Conservation (phyloP, 2,888 invertebrate species). For the Phymatocera aterrima region DNA sequence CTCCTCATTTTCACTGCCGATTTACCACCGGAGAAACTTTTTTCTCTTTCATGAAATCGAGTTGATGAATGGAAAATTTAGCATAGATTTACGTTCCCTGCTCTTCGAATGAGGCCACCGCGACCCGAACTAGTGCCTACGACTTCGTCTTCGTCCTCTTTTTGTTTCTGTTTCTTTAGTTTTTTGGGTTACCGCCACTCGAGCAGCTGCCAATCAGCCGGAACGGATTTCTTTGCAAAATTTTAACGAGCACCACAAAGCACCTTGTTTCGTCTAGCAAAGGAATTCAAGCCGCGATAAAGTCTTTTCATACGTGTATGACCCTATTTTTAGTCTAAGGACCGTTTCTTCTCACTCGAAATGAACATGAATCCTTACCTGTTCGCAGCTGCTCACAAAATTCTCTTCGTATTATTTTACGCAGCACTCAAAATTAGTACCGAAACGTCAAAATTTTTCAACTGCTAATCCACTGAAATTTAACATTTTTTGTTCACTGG, state of each 20-base stretch:
- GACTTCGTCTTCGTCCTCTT: no score
- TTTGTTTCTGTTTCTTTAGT: not conserved
- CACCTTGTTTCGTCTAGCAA: slow-evolving; percentile 21
- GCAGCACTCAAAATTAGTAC: no score
- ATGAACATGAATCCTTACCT: not conserved
- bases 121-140: not conserved
- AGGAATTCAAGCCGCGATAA: slow-evolving; percentile 20
- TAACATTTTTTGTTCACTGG: no score
- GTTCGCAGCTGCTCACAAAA: not conserved
- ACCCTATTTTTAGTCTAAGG: not conserved
- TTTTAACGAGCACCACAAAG: slow-evolving; percentile 28
- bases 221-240: slow-evolving; percentile 21
- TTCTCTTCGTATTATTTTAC: no score
- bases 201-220: slow-evolving; percentile 36
- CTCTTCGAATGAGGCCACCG: not conserved
- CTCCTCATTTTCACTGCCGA: not conserved
- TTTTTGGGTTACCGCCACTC: not conserved
- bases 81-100: not conserved
- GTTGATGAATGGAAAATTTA: not conserved
- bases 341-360: not conserved
- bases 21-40: no score
- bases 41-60: no score
- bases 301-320: not conserved
- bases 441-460: no score
- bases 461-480: no score